Evolutionary conservation across 2,113 vertebrate genomes (phyloP).

Genomic region (Callaeas wilsoni): DNA sequence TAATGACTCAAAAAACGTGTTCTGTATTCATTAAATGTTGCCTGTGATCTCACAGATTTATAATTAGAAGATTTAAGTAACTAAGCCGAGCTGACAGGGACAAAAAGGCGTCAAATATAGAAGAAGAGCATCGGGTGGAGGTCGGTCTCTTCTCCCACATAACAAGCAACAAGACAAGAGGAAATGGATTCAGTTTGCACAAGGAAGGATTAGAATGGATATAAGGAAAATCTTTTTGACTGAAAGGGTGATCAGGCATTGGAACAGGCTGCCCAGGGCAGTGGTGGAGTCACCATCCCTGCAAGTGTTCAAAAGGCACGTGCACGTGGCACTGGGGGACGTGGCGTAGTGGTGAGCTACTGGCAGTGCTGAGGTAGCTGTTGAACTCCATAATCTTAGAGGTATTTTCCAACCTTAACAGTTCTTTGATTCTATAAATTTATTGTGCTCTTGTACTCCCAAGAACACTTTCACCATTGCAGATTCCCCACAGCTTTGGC

Average conservation of each 20-base stretch:
- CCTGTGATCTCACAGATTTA: conserved; percentile 1
- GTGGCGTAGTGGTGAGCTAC: neutral
- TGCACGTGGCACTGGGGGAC: neutral
- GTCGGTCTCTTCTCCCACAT: neutral
- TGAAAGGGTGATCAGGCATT: neutral
- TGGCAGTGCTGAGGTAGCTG: neutral
- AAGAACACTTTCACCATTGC: neutral
- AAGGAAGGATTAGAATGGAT: neutral
- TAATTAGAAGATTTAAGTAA: conserved; percentile 6
- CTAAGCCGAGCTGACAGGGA: neutral
- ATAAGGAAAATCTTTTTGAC: neutral
- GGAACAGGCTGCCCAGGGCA: neutral
- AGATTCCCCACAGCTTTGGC: neutral
- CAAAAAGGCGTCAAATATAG: neutral
- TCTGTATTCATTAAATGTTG: neutral
- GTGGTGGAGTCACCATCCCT: neutral
- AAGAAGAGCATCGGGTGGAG: neutral
- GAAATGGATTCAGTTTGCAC: neutral
- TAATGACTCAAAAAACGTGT: neutral
- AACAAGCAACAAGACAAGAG: neutral
- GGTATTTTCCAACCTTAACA: neutral
- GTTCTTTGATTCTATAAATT: neutral
- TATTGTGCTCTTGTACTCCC: neutral
- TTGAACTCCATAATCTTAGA: neutral
- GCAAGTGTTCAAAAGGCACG: neutral